Conservation (phyloP, 2,797 vertebrate genomes). For the Steatocranus sp. region DNA sequence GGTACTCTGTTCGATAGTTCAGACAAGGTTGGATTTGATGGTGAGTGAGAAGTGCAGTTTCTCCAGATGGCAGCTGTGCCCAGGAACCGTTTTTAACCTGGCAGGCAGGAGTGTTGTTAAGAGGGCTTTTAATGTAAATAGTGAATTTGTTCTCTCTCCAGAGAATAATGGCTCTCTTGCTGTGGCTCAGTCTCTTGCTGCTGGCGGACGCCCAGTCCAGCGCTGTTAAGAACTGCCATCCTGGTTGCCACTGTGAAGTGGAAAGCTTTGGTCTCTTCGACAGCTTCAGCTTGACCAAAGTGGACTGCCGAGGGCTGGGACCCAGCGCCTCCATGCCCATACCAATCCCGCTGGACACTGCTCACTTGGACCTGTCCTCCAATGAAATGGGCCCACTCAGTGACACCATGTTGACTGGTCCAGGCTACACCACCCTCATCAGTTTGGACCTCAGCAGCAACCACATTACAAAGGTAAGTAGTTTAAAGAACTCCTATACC, state of each 20-base stretch:
- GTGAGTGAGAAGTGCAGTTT: not conserved
- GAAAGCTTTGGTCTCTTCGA: constrained; percentile 95
- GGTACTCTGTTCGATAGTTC: not conserved
- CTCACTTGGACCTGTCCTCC: constrained; percentile 90
- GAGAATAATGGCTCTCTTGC: constrained; percentile 75
- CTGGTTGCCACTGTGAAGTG: constrained; percentile 89
- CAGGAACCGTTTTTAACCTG: not conserved
- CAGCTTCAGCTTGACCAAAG: constrained; percentile 95
- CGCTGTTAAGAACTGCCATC: constrained; percentile 83
- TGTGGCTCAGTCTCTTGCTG: constrained; percentile 70
- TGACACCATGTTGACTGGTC: constrained; percentile 85
- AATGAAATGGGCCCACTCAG: constrained; percentile 84
- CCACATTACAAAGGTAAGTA: constrained; percentile 77
- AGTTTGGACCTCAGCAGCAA: constrained; percentile 93
- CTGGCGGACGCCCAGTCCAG: constrained; percentile 65
- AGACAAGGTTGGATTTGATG: not conserved
- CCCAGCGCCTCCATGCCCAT: constrained; percentile 77
- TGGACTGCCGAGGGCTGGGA: constrained; percentile 87
- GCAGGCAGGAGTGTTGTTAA: not conserved
- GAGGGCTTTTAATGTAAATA: not conserved
- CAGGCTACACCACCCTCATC: constrained; percentile 92
- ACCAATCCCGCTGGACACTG: constrained; percentile 91
- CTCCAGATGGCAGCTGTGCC: not conserved
- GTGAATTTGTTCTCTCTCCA: constrained; percentile 16
- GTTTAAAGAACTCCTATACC: not conserved